Evolutionary conservation across 2,888 invertebrate genomes (phyloP), one percentile per base, ranked within the genome.

Genomic region (Trissolcus japonicus): DNA sequence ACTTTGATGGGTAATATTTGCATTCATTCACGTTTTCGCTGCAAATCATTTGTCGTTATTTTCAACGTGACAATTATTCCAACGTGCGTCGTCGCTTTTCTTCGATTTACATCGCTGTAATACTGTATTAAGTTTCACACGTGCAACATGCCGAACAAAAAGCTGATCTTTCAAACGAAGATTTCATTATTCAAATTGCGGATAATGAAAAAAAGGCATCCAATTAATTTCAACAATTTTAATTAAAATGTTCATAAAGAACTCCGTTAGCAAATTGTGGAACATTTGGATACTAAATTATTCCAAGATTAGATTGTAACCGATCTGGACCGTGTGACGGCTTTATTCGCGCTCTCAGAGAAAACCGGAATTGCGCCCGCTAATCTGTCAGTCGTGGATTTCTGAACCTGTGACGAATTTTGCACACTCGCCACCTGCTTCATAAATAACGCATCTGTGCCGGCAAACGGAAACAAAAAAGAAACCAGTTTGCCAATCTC

Each of bases 351-450:
- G 51, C 16, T 16, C 19, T 13, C 17, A 17, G 51, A 17, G 51
- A 19, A 35, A 51, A 51, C 51, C 7, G 51, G 51, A 51, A 51
- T 13, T 51, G 17, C 51, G 51, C 16, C 35, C 21, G 51, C 51
- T 51, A 51, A 51, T 51, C 51, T 19, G 19, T 51, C 51, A 51
- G 51, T 51, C 51, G 16, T 21, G 51, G 51, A 17, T 6, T 11
- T 51, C 51, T 51, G 51, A 51, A 7, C 51, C 9, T 51, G 9
- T 17, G 17, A 51, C 51, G 19, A 16, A 51, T 51, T 51, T 11
- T 51, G 19, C 19, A 9, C 51, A 13, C 17, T 51, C 11, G 51
- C 11, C 51, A n/a, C 46, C 16, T 7, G 16, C 46, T 35, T 46
- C 46, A 16, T 46, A 46, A 46, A 46, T 46, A 46, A 46, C 46